Evolutionary conservation across 2,113 vertebrate genomes (phyloP), one percentile per base, ranked within the genome.

Genomic region (Xyliphius kryptos): DNA sequence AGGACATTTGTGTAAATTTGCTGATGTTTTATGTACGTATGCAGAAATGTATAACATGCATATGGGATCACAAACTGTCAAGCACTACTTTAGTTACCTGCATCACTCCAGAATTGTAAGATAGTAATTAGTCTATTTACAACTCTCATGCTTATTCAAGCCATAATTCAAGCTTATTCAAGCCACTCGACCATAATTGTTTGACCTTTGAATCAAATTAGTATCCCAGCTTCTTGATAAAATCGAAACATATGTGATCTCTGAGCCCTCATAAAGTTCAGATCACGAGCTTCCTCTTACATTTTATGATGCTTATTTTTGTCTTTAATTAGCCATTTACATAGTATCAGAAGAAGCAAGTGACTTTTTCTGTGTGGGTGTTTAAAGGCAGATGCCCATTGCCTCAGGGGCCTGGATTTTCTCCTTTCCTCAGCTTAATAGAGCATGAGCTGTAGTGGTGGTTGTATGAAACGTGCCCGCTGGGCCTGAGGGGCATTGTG

Each of bases 371-470:
- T 63, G 70, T 68, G 67, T 79, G 77, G 75, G 79, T 77, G 71
- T 74, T 82, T 80, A 79, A 37, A 67, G 72, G 66, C 19, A 63
- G 75, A 56, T 74, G 75, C 76, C 79, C 71, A 20, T 79, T 68
- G 74, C 72, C 74, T 80, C 74, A 68, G 61, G 65, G 60, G 68
- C 73, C 73, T 72, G 64, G 60, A 65, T 73, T 76, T 75, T 68
- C n/a, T 76, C 75, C 46, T n/a, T 63, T 59, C 64, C 47, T 46
- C 71, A 55, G 69, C 76, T 84, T 85, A 84, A 83, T 82, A 78
- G 78, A 75, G 70, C 77, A 44, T 78, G 76, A 20, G 67, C 70
- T 59, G 60, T 62, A 59, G 41, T 6, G 3, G 19, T 10, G 46
- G 58, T 41, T 44, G 53, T 64, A 36, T 68, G 59, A 72, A 63